Percentiles rank a stretch among this genome's conserved stretches.
phyloP scores from a whole-genome alignment of 2,888 invertebrate genomes.

The Galerucella calmariensis region DNA sequence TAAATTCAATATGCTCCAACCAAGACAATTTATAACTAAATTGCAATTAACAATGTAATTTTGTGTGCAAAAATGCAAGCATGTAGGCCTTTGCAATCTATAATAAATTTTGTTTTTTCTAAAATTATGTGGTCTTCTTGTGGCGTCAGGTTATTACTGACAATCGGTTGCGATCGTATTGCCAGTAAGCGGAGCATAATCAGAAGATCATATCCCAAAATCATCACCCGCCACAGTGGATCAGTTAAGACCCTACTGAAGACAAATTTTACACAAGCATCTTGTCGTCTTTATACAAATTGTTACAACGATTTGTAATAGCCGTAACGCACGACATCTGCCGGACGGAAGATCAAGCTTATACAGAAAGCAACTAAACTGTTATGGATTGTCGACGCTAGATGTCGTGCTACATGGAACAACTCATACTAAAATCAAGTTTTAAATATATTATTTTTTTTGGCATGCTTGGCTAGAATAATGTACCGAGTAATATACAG shows the following conservation, averaged over 20 bases:
- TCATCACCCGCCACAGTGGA: slow-evolving; percentile 55
- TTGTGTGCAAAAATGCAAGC: no score
- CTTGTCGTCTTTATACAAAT: neutral
- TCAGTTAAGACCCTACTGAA: slow-evolving; percentile 54
- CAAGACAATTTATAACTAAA: no score
- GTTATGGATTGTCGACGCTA: neutral
- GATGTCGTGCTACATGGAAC: neutral
- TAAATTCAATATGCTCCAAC: no score
- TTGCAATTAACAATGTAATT: no score
- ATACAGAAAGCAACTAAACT: neutral
- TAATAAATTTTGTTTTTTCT: no score
- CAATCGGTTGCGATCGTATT: slow-evolving; percentile 48
- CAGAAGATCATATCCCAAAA: slow-evolving; percentile 51
- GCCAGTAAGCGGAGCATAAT: slow-evolving; percentile 50
- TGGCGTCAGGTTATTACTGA: slow-evolving; percentile 51
- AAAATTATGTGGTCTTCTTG: slow-evolving; percentile 45
- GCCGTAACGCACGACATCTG: slow-evolving; percentile 22
- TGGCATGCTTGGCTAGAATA: no score
- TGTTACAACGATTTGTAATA: neutral
- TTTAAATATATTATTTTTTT: no score
- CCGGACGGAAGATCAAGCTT: neutral
- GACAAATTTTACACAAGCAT: neutral
- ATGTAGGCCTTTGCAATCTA: no score
- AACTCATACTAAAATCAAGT: no score
- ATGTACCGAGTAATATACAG: no score